These are phyloP conservation scores for Callocephalon fimbriatum DNA, from an alignment of 2,113 vertebrate genomes.

Conservation along the genomic window DNA sequence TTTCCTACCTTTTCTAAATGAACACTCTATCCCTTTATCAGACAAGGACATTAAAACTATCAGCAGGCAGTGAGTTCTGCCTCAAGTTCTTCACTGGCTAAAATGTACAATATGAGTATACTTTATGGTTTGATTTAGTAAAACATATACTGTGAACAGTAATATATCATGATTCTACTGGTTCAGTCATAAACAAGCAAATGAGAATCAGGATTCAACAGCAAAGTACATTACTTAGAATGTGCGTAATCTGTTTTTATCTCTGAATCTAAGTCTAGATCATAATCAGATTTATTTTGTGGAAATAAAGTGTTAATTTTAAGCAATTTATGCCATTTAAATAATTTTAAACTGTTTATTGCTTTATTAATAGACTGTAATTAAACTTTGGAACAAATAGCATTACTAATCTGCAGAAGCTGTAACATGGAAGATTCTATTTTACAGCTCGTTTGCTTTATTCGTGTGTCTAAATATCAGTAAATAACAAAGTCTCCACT, in stretches of 20 bases:
- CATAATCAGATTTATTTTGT: not conserved
- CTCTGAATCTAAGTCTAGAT: not conserved
- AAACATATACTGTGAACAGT: not conserved
- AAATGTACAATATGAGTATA: not conserved
- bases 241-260: not conserved
- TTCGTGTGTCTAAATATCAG: not conserved
- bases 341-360: not conserved
- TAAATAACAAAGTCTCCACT: not conserved
- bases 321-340: not conserved
- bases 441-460: not conserved
- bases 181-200: not conserved
- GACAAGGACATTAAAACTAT: not conserved
- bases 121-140: not conserved
- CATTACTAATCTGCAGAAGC: not conserved
- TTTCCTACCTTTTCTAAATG: not conserved
- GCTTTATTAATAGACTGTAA: not conserved
- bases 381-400: not conserved
- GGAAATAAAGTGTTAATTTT: not conserved
- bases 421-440: not conserved
- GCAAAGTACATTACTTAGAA: not conserved
- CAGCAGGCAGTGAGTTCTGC: not conserved
- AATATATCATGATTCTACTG: not conserved
- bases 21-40: not conserved
- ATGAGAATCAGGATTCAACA: not conserved
- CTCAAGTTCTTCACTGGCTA: not conserved